These are phyloP conservation scores for Pocota personata DNA, from an alignment of 2,888 invertebrate genomes.

Conservation along the genomic window DNA sequence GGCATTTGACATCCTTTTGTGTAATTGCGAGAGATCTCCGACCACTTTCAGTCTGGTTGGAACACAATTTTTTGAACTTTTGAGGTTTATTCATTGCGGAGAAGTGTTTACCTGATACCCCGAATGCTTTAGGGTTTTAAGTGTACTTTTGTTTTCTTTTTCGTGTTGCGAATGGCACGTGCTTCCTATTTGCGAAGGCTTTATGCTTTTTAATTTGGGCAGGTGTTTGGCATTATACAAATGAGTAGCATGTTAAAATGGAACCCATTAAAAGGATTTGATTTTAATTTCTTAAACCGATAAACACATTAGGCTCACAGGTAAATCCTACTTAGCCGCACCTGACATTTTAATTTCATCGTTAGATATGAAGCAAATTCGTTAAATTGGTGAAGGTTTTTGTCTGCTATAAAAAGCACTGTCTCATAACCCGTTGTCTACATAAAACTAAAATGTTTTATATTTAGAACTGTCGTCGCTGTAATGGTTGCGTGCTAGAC, in stretches of 20 bases:
- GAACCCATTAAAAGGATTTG: not conserved
- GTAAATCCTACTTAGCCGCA: not conserved
- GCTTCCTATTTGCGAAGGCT: not conserved
- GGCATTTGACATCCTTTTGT: constrained; percentile 29
- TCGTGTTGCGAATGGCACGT: not conserved
- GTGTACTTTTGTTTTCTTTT: constrained; percentile 3
- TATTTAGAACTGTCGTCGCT: not conserved
- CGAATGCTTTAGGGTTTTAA: not conserved
- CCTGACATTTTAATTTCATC: not conserved
- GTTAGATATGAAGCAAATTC: not conserved
- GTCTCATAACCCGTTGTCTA: not conserved
- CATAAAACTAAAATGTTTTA: not conserved
- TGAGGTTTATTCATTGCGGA: not conserved
- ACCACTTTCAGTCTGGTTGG: not conserved
- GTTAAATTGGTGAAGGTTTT: not conserved
- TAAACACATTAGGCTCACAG: not conserved
- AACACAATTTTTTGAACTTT: not conserved
- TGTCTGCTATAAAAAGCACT: not conserved
- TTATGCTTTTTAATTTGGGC: not conserved
- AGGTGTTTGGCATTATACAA: not conserved
- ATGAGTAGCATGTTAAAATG: not conserved
- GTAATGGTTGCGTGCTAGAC: not conserved
- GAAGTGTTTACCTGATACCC: not conserved
- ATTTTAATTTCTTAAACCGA: not conserved
- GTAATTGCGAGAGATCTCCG: not conserved